Evolutionary conservation across 1,140 invertebrate genomes (phyloP).

Genomic region (Littorina saxatilis): DNA sequence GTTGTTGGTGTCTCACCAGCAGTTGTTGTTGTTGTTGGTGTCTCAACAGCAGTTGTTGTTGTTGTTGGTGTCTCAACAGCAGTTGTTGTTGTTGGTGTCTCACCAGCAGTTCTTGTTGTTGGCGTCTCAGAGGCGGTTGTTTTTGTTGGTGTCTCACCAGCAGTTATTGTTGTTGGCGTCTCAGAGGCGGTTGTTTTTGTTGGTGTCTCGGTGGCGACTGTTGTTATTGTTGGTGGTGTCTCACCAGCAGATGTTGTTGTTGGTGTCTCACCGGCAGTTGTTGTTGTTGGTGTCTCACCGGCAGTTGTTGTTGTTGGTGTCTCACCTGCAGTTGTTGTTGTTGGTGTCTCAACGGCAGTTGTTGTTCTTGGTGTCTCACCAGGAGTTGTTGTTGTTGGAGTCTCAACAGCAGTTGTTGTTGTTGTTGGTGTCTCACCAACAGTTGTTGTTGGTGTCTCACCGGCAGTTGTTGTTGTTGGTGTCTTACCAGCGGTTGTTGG

Average conservation of each 20-base stretch:
- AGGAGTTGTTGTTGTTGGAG: background rate
- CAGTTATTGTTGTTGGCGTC: slow-evolving; percentile 6
- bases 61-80: background rate
- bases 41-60: background rate
- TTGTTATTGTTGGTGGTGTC: slow-evolving; percentile 28
- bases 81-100: slow-evolving; percentile 18
- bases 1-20: too few species aligned
- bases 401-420: background rate
- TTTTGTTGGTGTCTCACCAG: background rate
- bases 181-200: background rate
- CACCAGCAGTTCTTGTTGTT: slow-evolving; percentile 8
- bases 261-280: background rate
- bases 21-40: slow-evolving; percentile 31
- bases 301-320: background rate
- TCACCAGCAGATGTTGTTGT: too few species aligned
- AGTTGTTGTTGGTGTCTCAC: background rate
- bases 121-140: slow-evolving; percentile 13
- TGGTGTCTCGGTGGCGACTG: background rate
- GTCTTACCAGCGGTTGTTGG: slow-evolving; percentile 18
- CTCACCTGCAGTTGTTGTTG: background rate
- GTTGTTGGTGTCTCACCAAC: background rate
- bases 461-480: slow-evolving; percentile 21
- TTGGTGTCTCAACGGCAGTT: background rate
- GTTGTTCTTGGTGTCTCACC: background rate
- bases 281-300: background rate